Conservation (phyloP, 2,797 vertebrate species). For the Gambusia yucatana region DNA sequence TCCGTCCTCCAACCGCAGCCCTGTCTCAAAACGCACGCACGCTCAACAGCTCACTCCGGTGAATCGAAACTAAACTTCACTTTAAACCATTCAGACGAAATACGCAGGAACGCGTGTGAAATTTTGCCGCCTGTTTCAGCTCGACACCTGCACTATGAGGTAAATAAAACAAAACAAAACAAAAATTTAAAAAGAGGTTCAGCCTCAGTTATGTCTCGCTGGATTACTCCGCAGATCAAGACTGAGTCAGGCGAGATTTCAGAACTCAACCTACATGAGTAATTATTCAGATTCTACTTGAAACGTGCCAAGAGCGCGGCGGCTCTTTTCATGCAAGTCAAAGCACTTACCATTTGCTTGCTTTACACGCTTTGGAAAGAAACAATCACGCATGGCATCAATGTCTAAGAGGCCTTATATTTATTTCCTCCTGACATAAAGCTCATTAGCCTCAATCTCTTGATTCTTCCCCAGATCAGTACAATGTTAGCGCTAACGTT, state of each 20-base stretch:
- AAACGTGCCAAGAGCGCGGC: conserved; percentile 13
- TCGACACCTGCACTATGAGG: no score
- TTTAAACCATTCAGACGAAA: conserved; percentile 4
- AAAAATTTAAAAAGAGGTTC: background rate
- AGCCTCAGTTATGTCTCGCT: conserved; percentile 27
- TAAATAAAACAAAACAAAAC: no score
- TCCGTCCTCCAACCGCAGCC: conserved; percentile 22
- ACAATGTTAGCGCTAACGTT: background rate
- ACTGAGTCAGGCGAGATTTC: conserved; percentile 46
- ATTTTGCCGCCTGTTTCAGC: background rate
- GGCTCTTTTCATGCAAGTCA: background rate
- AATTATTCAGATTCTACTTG: conserved; percentile 44
- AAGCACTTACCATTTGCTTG: background rate
- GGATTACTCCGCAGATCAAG: conserved; percentile 51
- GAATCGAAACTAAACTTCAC: conserved; percentile 4
- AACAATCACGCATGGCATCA: background rate
- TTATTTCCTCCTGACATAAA: background rate
- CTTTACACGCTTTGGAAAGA: background rate
- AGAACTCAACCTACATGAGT: conserved; percentile 42
- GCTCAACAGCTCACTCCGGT: background rate
- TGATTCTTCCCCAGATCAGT: background rate
- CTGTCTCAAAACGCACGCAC: conserved; percentile 13
- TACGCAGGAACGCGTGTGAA: conserved; percentile 14
- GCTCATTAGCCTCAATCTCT: background rate
- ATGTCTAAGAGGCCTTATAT: background rate